Evolutionary conservation across 2,888 invertebrate genomes (phyloP).

Genomic region (Cordylochernes scorpioides): DNA sequence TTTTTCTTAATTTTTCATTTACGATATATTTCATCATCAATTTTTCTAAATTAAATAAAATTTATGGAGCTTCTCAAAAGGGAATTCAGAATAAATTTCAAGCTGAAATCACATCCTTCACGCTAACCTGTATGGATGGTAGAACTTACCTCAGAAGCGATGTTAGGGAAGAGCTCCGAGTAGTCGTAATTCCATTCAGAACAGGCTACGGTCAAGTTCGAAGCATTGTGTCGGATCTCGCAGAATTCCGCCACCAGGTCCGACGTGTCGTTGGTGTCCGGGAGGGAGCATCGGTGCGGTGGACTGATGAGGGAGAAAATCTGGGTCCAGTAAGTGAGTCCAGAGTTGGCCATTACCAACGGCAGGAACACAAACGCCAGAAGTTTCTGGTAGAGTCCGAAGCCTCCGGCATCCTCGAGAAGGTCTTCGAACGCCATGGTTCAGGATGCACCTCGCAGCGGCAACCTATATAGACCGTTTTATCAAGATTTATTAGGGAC

Average conservation of each 20-base stretch:
- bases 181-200: constrained; percentile 9
- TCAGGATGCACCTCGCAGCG: too few species aligned
- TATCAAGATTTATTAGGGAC: too few species aligned
- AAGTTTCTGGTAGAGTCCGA: constrained; percentile 8
- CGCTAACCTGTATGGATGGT: too few species aligned
- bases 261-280: background rate
- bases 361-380: constrained; percentile 7
- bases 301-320: constrained; percentile 8
- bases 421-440: constrained; percentile 8
- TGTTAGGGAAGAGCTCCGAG: constrained; percentile 6
- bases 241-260: background rate
- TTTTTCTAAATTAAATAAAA: too few species aligned
- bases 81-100: too few species aligned
- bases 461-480: too few species aligned
- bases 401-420: constrained; percentile 8
- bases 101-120: too few species aligned
- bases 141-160: constrained; percentile 8
- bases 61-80: too few species aligned
- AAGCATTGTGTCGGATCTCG: background rate
- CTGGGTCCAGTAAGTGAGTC: constrained; percentile 8
- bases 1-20: too few species aligned
- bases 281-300: constrained; percentile 5
- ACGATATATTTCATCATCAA: too few species aligned
- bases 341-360: constrained; percentile 6
- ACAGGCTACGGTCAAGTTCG: background rate